Conservation (phyloP, 2,797 vertebrate genomes). For the Sus cebifrons region DNA sequence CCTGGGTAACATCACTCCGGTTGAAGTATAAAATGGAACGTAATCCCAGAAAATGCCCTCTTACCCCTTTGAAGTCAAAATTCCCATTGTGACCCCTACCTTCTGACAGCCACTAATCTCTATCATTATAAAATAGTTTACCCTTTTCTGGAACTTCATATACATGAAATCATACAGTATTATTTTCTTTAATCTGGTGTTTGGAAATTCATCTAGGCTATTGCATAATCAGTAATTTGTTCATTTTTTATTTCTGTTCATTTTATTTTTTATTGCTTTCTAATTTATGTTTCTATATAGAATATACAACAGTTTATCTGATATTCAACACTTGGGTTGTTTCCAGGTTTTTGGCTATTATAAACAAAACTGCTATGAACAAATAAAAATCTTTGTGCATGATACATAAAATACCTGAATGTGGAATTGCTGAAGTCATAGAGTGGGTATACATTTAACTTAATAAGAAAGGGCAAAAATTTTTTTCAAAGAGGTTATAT, state of each 20-base stretch:
- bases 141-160: neutral
- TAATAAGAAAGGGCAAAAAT: neutral
- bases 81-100: neutral
- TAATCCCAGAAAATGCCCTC: neutral
- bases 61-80: constrained; percentile 23
- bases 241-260: constrained; percentile 21
- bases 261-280: constrained; percentile 32
- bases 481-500: neutral
- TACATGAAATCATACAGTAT: constrained; percentile 2
- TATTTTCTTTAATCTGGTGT: constrained; percentile 39
- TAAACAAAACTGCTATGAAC: neutral
- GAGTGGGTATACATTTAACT: neutral
- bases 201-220: neutral
- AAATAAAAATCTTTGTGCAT: constrained; percentile 6
- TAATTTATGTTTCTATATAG: constrained; percentile 23
- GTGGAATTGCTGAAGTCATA: neutral
- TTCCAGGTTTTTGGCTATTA: constrained; percentile 53
- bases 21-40: constrained; percentile 31
- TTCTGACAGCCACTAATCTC: neutral
- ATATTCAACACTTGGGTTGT: neutral
- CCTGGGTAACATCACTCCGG: neutral
- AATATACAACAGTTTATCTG: neutral
- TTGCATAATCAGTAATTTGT: neutral
- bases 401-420: constrained; percentile 16
- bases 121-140: neutral